phyloP scores from a whole-genome alignment of 2,888 invertebrate genomes.

The Oscheius sp. region DNA sequence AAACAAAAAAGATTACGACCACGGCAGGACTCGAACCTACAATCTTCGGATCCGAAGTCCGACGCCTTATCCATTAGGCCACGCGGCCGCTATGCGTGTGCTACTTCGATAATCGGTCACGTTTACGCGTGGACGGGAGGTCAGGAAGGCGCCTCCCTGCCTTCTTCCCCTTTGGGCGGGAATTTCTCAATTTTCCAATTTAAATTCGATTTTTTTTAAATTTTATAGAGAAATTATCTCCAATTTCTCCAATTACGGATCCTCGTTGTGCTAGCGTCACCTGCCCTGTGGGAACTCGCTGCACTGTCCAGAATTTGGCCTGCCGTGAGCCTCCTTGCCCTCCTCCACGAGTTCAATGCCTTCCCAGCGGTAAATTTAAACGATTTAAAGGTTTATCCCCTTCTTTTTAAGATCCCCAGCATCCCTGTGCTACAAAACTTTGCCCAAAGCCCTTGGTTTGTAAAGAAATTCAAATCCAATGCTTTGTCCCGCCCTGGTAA shows the following conservation, averaged over 20 bases:
- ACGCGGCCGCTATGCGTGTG: conserved; percentile 48
- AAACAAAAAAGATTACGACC: conserved; percentile 34
- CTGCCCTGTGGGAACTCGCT: conserved; percentile 3
- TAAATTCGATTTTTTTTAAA: background rate
- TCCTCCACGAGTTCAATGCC: background rate
- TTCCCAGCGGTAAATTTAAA: background rate
- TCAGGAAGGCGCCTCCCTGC: background rate
- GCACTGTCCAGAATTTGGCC: background rate
- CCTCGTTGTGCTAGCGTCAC: background rate
- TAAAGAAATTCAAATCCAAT: background rate
- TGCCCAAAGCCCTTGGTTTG: background rate
- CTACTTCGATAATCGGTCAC: background rate
- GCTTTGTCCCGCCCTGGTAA: conserved; percentile 19
- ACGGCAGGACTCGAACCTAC: conserved; percentile 48
- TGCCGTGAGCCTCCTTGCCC: conserved; percentile 12
- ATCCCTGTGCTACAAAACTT: background rate
- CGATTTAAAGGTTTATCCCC: background rate
- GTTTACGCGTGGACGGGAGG: background rate
- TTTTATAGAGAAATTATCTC: background rate
- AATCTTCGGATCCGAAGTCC: conserved; percentile 62
- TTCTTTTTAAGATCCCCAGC: conserved; percentile 1
- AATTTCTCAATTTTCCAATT: background rate
- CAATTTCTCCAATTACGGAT: too few relatives aligned
- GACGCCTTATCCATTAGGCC: conserved; percentile 66
- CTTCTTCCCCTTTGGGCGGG: too few relatives aligned